A percentile compares a stretch with the other conserved stretches of the same genome.
These are phyloP conservation scores for Atta texana DNA, from an alignment of 1,140 invertebrate species.

Conservation along the genomic window DNA sequence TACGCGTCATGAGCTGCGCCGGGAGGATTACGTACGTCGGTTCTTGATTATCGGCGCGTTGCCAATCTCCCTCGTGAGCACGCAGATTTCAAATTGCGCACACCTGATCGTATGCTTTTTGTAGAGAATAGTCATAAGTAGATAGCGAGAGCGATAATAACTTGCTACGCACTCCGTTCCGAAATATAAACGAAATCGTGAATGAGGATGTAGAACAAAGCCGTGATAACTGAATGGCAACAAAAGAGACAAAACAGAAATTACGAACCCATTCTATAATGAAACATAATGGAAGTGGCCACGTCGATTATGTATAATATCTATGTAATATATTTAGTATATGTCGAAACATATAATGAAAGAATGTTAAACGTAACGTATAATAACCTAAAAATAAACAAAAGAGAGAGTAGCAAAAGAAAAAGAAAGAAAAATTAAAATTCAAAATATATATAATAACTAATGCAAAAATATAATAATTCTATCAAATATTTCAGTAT, in stretches of 20 bases:
- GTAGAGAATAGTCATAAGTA: background rate
- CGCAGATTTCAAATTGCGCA: background rate
- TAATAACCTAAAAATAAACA: background rate
- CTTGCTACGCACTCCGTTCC: too few species aligned
- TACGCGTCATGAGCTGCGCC: slow-evolving; percentile 37
- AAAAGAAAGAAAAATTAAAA: background rate
- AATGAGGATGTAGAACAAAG: slow-evolving; percentile 27
- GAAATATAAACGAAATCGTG: slow-evolving; percentile 16
- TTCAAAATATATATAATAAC: background rate
- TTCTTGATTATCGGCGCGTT: slow-evolving; percentile 69
- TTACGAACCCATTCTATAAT: slow-evolving; percentile 1
- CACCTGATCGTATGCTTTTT: slow-evolving; percentile 7
- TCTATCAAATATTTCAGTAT: slow-evolving; percentile 8
- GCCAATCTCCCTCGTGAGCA: background rate
- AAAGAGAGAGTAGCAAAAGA: background rate
- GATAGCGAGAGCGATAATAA: slow-evolving; percentile 17
- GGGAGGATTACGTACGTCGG: slow-evolving; percentile 67
- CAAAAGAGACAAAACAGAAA: slow-evolving; percentile 30
- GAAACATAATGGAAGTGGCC: background rate
- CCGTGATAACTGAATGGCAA: background rate
- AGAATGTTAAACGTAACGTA: background rate
- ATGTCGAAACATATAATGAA: background rate
- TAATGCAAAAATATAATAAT: background rate
- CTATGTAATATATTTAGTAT: background rate
- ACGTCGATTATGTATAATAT: background rate